Conservation (phyloP, 2,888 invertebrate genomes). For the Apamea epomidion region DNA sequence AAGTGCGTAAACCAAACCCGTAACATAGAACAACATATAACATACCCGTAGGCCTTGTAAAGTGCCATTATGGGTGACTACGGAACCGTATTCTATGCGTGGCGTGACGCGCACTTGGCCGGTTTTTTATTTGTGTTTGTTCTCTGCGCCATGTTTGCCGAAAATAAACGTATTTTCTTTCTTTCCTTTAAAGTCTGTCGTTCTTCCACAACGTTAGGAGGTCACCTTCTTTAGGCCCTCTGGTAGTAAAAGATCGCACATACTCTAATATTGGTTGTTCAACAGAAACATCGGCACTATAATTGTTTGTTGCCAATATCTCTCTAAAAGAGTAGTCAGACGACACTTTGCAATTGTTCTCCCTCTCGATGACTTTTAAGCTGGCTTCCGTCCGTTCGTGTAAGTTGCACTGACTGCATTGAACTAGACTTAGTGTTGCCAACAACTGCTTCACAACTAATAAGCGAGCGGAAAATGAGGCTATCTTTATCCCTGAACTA, state of each 20-base stretch:
- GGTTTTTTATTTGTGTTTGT: no score
- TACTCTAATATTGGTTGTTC: background rate
- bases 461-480: conserved; percentile 15
- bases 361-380: conserved; percentile 7
- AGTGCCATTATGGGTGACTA: no score
- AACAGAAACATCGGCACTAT: background rate
- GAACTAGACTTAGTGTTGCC: conserved; percentile 10
- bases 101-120: no score
- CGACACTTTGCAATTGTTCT: conserved; percentile 3
- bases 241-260: background rate
- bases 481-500: conserved; percentile 25
- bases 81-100: no score
- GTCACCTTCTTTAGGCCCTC: background rate
- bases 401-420: conserved; percentile 21
- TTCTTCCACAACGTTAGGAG: no score
- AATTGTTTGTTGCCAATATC: background rate
- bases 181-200: no score
- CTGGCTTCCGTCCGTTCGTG: conserved; percentile 3
- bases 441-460: conserved; percentile 38
- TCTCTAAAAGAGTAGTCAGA: background rate
- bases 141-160: no score
- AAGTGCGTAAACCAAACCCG: no score
- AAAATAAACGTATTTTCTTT: no score
- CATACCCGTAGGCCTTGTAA: no score
- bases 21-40: no score